Conservation (phyloP, 2,888 invertebrate genomes). For the Lutraria lutraria region DNA sequence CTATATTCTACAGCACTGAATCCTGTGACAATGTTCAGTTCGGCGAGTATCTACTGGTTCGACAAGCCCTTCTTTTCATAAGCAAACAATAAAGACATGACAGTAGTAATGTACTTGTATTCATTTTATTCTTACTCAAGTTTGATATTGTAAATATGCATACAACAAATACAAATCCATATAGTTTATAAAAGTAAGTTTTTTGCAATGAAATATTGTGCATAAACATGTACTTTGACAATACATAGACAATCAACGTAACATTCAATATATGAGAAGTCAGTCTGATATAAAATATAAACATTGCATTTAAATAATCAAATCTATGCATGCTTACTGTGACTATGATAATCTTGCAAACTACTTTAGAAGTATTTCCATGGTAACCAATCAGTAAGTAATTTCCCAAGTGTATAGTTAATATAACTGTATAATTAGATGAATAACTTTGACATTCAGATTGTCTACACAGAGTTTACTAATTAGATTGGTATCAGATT, state of each 20-base stretch:
- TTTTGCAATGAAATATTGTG: slow-evolving; percentile 38
- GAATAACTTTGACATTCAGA: background rate
- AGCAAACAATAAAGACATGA: background rate
- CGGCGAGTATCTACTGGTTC: too few relatives aligned
- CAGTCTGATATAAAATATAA: background rate
- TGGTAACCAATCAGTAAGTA: slow-evolving; percentile 13
- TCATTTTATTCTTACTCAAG: slow-evolving; percentile 44
- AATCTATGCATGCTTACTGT: slow-evolving; percentile 20
- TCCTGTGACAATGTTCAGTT: too few relatives aligned
- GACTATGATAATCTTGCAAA: background rate
- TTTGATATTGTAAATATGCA: slow-evolving; percentile 52
- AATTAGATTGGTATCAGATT: background rate
- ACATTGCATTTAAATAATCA: slow-evolving; percentile 19
- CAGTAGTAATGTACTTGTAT: slow-evolving; percentile 28
- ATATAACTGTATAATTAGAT: background rate
- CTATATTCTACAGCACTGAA: too few relatives aligned
- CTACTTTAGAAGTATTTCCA: background rate
- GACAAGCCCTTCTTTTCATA: too few relatives aligned
- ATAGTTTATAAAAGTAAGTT: slow-evolving; percentile 44
- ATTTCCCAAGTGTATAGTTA: background rate
- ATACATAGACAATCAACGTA: slow-evolving; percentile 23
- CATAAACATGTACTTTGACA: slow-evolving; percentile 44
- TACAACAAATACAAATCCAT: slow-evolving; percentile 54
- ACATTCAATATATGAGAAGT: slow-evolving; percentile 1
- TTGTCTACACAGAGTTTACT: background rate